Conservation (phyloP, 2,888 invertebrate species). For the Patella depressa region DNA sequence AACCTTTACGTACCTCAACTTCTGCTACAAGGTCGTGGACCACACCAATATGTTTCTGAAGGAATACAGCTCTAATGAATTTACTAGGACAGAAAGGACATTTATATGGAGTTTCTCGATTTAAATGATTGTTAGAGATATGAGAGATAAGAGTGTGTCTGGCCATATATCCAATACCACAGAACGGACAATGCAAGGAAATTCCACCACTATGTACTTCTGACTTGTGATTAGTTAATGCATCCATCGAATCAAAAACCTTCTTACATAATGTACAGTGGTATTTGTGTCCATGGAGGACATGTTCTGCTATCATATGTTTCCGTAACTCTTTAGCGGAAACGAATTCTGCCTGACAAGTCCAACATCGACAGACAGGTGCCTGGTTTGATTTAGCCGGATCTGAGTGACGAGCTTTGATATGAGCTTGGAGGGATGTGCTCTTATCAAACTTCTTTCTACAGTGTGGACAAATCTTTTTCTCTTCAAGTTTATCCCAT, state of each 20-base stretch:
- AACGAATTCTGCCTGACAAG: background rate
- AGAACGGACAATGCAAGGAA: background rate
- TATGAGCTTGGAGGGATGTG: background rate
- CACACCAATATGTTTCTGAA: conserved; percentile 6
- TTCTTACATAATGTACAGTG: conserved; percentile 3
- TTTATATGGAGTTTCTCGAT: background rate
- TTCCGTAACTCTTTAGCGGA: background rate
- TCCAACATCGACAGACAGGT: background rate
- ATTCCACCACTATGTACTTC: background rate
- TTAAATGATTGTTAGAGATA: background rate
- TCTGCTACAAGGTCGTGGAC: conserved; percentile 1
- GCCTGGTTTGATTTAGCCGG: background rate
- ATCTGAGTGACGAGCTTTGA: background rate
- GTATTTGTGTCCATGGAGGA: background rate
- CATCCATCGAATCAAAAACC: conserved; percentile 4
- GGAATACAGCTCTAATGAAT: background rate
- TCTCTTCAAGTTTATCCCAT: background rate
- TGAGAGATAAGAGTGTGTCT: background rate
- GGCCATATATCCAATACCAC: background rate
- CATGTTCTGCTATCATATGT: conserved; percentile 6
- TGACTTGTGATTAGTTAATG: background rate
- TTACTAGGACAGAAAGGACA: conserved; percentile 4
- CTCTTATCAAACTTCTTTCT: background rate
- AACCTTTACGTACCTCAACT: conserved; percentile 1
- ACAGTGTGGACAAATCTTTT: conserved; percentile 6